Evolutionary conservation across 2,888 invertebrate genomes (phyloP).

Genomic region (Mylabris sibirica): DNA sequence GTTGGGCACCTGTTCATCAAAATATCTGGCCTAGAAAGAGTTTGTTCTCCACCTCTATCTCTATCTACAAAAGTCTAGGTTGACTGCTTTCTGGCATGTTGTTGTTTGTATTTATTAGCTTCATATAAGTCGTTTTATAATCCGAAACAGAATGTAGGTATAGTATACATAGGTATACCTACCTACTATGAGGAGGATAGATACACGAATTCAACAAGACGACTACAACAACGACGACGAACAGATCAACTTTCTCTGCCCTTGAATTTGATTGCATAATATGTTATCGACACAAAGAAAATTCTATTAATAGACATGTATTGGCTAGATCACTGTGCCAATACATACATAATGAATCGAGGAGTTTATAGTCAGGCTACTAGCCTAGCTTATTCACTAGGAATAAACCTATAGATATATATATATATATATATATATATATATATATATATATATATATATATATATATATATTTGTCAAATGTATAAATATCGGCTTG

Average conservation of each 20-base stretch:
- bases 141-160: background rate
- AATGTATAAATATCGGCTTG: background rate
- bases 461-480: background rate
- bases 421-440: too few relatives aligned
- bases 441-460: too few relatives aligned
- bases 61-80: background rate
- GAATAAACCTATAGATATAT: too few relatives aligned
- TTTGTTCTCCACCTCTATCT: background rate
- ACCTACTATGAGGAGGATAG: too few relatives aligned
- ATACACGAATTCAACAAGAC: too few relatives aligned
- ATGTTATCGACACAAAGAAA: conserved; percentile 46
- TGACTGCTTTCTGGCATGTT: conserved; percentile 6
- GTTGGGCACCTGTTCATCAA: conserved; percentile 36
- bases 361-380: background rate
- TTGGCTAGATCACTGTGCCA: conserved; percentile 50
- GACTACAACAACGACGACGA: background rate
- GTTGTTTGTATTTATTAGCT: background rate
- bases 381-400: too few relatives aligned
- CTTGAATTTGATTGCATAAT: conserved; percentile 56
- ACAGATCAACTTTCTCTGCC: conserved; percentile 56
- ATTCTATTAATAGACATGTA: conserved; percentile 52
- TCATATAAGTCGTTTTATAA: conserved; percentile 7
- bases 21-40: conserved; percentile 33
- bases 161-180: background rate
- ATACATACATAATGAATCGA: conserved; percentile 31